Base-by-base conservation (phyloP, 1,140 invertebrate genomes). In the Bombus ignitus region DNA sequence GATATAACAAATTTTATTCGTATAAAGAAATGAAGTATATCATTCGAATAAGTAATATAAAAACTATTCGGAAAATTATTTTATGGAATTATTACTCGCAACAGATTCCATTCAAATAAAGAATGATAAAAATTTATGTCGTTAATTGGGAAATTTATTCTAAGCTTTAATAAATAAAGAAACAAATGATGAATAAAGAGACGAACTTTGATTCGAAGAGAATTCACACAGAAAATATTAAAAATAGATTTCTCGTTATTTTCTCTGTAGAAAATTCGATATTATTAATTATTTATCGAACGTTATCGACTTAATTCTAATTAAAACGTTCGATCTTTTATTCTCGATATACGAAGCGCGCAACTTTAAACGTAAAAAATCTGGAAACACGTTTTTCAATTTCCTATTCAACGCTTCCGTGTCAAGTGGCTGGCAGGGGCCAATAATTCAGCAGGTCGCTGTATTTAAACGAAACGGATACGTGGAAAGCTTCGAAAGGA, bases 381-480 rank as follows among this genome's bases (percentile, higher is more conserved):
- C 35, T 42, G 71, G 6, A 10, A 73, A 47, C n/a, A 18, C 13
- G n/a, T 47, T 44, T 44, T 47, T 47, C 71, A 18, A 44, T 73
- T 44, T 44, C 71, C 42, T 10, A n/a, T 47, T 72, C 39, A 35
- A 72, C 70, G 28, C 28, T 72, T 44, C n/a, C n/a, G 39, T 47
- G 71, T 73, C 71, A 73, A 44, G 42, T 32, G 71, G 12, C 6
- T 18, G 42, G 12, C 6, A 25, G 28, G 3, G 28, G 15, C 39
- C 44, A 35, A 76, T 76, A 76, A 76, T 76, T 57, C 47, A 76
- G 32, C 44, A 12, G 74, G 74, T 76, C 47, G 47, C 22, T 35
- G 74, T 42, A 57, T 75, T 59, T 75, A 32, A 75, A 59, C 74
- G 47, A 37, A 57, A 76, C 47, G 32, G 74, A 37, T 35, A 57